phyloP scores from a whole-genome alignment of 1,140 invertebrate genomes.

The Neodiprion fabricii region DNA sequence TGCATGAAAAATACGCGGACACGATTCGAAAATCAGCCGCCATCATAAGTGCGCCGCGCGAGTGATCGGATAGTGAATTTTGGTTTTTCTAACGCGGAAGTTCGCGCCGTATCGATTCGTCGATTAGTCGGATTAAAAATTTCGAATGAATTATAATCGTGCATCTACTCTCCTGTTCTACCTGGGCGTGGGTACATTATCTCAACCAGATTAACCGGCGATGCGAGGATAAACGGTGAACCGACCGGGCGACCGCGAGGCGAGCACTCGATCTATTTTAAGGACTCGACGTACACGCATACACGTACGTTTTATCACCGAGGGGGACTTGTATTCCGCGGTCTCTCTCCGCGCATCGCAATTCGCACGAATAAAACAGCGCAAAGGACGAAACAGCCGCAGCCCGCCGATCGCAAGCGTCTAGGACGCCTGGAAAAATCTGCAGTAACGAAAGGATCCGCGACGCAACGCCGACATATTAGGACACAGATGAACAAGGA shows the following conservation, averaged over 20 bases:
- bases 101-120: not conserved
- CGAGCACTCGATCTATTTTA: conserved; percentile 3
- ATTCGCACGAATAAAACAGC: too few relatives aligned
- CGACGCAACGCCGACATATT: not conserved
- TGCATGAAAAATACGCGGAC: not conserved
- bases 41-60: not conserved
- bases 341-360: too few relatives aligned
- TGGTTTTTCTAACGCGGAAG: not conserved
- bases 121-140: not conserved
- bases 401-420: too few relatives aligned
- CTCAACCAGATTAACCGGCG: not conserved
- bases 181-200: not conserved
- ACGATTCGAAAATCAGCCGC: not conserved
- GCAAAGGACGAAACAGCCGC: too few relatives aligned
- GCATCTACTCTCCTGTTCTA: not conserved
- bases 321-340: too few relatives aligned
- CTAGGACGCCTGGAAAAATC: too few relatives aligned
- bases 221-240: not conserved
- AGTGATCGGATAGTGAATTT: not conserved
- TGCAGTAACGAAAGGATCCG: too few relatives aligned
- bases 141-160: not conserved
- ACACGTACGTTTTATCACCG: too few relatives aligned
- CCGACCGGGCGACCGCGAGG: not conserved
- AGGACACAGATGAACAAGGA: not conserved
- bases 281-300: not conserved